Conservation (phyloP, 1,140 invertebrate genomes). For the Belonocnema kinseyi region DNA sequence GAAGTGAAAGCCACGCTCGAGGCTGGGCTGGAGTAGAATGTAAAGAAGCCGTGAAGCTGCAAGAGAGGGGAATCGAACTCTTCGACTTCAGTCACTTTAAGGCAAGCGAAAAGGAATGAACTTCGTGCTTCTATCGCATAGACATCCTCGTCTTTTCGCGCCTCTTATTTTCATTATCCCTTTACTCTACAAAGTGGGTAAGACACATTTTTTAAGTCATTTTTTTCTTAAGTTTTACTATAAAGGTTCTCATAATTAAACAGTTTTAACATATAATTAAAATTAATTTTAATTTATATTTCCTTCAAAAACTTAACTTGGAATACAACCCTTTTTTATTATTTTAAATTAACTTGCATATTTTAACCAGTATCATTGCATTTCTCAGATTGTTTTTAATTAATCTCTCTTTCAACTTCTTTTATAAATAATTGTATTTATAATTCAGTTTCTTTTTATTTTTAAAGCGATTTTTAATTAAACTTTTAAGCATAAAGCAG, state of each 20-base stretch:
- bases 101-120: slow-evolving; percentile 71
- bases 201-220: slow-evolving; percentile 30
- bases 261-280: neutral
- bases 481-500: no score
- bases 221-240: neutral
- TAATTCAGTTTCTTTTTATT: no score
- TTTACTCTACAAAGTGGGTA: slow-evolving; percentile 43
- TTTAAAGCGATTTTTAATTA: no score
- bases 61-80: slow-evolving; percentile 65
- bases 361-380: no score
- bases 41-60: slow-evolving; percentile 66
- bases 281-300: neutral
- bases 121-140: slow-evolving; percentile 57
- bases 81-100: slow-evolving; percentile 68
- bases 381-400: no score
- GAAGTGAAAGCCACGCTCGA: slow-evolving; percentile 71
- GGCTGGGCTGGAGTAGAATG: slow-evolving; percentile 66
- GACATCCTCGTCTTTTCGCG: slow-evolving; percentile 53
- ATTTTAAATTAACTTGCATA: no score
- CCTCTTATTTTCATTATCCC: slow-evolving; percentile 40
- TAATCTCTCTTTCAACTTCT: no score
- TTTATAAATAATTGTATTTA: no score
- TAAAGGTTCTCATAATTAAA: neutral
- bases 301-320: no score
- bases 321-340: no score